Evolutionary conservation across 2,797 vertebrate genomes (phyloP), one percentile per base, ranked within the genome.

Genomic region (Cetoscarus ocellatus): DNA sequence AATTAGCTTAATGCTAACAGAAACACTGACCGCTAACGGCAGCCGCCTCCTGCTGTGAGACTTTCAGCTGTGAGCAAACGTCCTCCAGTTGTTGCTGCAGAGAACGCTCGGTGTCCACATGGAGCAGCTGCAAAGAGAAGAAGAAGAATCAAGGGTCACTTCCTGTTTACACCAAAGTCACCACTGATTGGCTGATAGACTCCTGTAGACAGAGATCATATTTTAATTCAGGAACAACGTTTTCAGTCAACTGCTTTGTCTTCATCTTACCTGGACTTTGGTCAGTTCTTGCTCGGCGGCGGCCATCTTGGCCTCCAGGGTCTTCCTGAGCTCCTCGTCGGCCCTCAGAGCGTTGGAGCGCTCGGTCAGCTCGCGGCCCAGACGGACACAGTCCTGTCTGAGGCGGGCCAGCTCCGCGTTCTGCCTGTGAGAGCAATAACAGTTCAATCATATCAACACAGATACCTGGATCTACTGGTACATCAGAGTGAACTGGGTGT

Each of bases 331-430:
- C 62, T 96, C 95, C 58, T 96, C 95, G 34, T 95, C 94, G 1
- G 94, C 91, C 45, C 93, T 94, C 1, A 90, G 88, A 9, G 85
- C 65, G 9, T 95, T 94, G 0, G 89, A 88, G 19, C 94, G 94
- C 61, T 97, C 96, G 2, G 88, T 73, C 57, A 96, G 83, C 69
- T 97, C 96, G 50, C 95, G 95, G 80, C 83, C 84, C 80, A 96
- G 90, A 58, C 93, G 96, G 84, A 71, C 91, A 44, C 95, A 95
- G 63, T 97, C 96, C 66, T 96, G 96, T 43, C 95, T 90, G 49
- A 97, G 72, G 73, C 96, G 96, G 15, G 95, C 96, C 88, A 97
- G 85, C 87, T 97, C 96, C 0, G 96, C 87, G 0, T 97, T 97
- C 69, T 97, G 96, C 88, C 96, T 97, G 87, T 44, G 3, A 47